Evolutionary conservation across 1,140 invertebrate species (phyloP).

Genomic region (Zaprionus africanus): DNA sequence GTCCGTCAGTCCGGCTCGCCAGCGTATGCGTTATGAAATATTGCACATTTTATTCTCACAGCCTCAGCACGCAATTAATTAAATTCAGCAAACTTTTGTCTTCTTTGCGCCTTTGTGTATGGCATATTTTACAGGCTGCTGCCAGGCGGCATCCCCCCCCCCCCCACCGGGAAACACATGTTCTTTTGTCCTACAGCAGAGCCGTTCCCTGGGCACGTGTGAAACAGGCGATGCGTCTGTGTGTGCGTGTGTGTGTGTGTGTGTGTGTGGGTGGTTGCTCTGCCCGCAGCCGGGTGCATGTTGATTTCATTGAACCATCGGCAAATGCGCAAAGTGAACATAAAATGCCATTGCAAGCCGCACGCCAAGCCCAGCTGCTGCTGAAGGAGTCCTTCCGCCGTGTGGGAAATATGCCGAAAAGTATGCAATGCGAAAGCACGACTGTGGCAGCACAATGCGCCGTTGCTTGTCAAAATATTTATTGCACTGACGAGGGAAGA

Average conservation of each 20-base stretch:
- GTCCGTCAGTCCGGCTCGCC: background rate
- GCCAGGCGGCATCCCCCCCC: constrained; percentile 1
- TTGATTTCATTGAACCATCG: constrained; percentile 75
- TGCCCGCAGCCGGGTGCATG: constrained; percentile 40
- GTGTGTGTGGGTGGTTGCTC: constrained; percentile 21
- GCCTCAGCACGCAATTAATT: constrained; percentile 46
- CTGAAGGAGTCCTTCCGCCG: constrained; percentile 16
- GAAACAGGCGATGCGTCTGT: constrained; percentile 7
- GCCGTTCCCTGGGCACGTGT: constrained; percentile 3
- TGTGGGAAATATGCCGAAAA: constrained; percentile 65
- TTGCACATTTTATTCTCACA: constrained; percentile 30
- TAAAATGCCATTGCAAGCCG: constrained; percentile 26
- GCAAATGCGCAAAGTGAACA: constrained; percentile 68
- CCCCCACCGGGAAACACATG: constrained; percentile 29
- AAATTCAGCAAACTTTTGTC: constrained; percentile 48
- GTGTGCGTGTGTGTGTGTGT: background rate
- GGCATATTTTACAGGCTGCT: constrained; percentile 37
- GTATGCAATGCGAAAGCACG: constrained; percentile 72
- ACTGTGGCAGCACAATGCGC: constrained; percentile 36
- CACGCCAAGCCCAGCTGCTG: background rate
- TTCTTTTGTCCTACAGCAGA: constrained; percentile 52
- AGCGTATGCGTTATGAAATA: background rate
- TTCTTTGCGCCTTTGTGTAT: constrained; percentile 47
- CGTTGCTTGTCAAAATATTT: constrained; percentile 51
- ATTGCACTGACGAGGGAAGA: constrained; percentile 39